Conservation (phyloP, 2,113 vertebrate genomes). For the Gobio gobio region DNA sequence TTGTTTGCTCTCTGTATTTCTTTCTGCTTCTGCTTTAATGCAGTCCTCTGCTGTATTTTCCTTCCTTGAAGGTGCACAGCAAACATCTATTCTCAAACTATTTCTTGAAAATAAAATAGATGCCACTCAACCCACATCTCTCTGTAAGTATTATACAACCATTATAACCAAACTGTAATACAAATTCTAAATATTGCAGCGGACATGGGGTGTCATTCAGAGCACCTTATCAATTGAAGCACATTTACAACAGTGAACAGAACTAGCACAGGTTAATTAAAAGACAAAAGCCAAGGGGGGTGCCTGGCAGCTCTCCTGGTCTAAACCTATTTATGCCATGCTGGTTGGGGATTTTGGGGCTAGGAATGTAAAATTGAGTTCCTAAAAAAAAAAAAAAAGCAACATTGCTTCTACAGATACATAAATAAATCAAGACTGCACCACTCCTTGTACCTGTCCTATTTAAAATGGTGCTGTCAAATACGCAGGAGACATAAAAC, state of each 20-base stretch:
- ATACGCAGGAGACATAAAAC: not conserved
- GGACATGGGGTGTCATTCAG: slow-evolving; percentile 73
- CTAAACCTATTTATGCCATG: slow-evolving; percentile 74
- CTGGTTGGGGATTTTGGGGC: slow-evolving; percentile 71
- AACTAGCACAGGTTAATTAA: slow-evolving; percentile 81
- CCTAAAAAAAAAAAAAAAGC: slow-evolving; percentile 8
- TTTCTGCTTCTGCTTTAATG: not conserved
- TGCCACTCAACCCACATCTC: too few relatives aligned
- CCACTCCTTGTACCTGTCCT: slow-evolving; percentile 38
- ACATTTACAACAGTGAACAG: slow-evolving; percentile 75
- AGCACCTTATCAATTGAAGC: slow-evolving; percentile 79
- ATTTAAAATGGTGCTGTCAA: slow-evolving; percentile 43
- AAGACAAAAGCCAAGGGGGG: slow-evolving; percentile 76
- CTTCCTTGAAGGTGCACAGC: not conserved
- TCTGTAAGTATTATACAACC: not conserved
- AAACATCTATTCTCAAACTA: not conserved
- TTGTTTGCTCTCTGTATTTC: not conserved
- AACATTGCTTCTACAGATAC: slow-evolving; percentile 43
- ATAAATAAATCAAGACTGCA: slow-evolving; percentile 54
- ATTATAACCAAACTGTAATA: not conserved
- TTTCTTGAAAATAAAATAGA: not conserved
- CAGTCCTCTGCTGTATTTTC: not conserved
- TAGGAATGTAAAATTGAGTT: slow-evolving; percentile 48
- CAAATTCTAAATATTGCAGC: slow-evolving; percentile 66
- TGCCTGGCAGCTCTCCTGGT: slow-evolving; percentile 77